These are phyloP conservation scores for Tuta absoluta DNA, from an alignment of 2,888 invertebrate species.

Conservation along the genomic window DNA sequence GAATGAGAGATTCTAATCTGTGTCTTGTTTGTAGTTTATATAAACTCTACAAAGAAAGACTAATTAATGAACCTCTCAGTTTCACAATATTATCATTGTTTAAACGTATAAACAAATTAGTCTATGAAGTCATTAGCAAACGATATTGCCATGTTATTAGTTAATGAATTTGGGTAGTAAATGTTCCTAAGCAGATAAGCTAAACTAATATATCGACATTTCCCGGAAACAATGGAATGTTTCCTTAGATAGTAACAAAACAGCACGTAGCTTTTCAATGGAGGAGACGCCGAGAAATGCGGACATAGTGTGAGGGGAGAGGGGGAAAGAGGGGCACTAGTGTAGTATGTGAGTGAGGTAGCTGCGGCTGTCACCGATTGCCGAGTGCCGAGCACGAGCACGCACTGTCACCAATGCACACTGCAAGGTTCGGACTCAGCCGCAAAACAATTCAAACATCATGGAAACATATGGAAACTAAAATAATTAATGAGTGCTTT, in stretches of 20 bases:
- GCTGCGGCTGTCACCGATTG: not conserved
- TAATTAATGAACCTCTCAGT: not conserved
- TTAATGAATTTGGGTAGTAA: not conserved
- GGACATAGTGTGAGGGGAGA: not conserved
- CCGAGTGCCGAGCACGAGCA: too few species aligned
- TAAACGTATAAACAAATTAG: not conserved
- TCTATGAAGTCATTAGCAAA: not conserved
- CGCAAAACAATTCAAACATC: not conserved
- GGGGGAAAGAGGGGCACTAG: not conserved
- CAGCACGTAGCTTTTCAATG: not conserved
- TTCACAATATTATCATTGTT: not conserved
- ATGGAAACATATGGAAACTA: too few species aligned
- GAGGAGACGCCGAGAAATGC: constrained; percentile 5
- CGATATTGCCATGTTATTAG: not conserved
- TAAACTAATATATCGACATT: not conserved
- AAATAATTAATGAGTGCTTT: too few species aligned
- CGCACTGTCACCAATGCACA: not conserved
- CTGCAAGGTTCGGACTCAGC: not conserved
- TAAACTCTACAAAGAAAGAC: not conserved
- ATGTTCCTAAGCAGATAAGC: not conserved
- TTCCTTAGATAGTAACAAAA: not conserved
- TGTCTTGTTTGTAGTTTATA: not conserved
- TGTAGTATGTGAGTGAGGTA: too few species aligned
- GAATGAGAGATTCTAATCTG: not conserved
- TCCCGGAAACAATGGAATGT: not conserved